Evolutionary conservation across 2,113 vertebrate genomes (phyloP), one percentile per base, ranked within the genome.

Genomic region (Lates calcarifer): DNA sequence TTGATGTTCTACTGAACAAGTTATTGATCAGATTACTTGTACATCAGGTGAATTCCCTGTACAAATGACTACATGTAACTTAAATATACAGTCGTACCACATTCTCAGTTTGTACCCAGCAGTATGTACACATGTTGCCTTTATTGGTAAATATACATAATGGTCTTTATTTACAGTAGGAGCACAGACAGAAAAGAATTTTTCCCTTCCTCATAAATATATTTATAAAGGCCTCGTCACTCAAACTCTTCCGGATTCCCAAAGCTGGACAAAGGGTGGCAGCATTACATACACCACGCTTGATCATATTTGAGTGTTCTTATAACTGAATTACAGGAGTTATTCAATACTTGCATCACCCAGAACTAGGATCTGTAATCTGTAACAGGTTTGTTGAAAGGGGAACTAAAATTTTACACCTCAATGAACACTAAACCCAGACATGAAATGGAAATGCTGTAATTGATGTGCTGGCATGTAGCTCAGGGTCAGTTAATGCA

Each of bases 11-110:
- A 28, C 47, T 75, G 15, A 47, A 18, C 20, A 65, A 60, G 24
- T 79, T 3, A 45, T 70, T 53, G 4, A 49, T 82, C 0, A 15
- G 26, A 1, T 24, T 55, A 72, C 5, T 61, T 43, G 41, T 33
- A 13, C 14, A 17, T 29, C 31, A 41, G 24, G 15, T 24, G 26
- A 62, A 31, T 37, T 70, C 22, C 51, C 51, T 72, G 14, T 12
- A 66, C 64, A 88, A 64, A 55, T 51, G 13, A 79, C 28, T 77
- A 60, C 68, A 76, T 82, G 82, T 57, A 33, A 31, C 65, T 63
- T 58, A 57, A 66, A 81, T 73, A 81, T 20, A 62, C 60, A 60
- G 71, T 82, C 55, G 0, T 62, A 8, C 18, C 57, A 80, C 68
- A 87, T 72, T 65, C 29, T 74, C 24, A 80, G 0, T 76, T 61